phyloP scores from a whole-genome alignment of 2,888 invertebrate genomes.

The Cyclophora punctaria region DNA sequence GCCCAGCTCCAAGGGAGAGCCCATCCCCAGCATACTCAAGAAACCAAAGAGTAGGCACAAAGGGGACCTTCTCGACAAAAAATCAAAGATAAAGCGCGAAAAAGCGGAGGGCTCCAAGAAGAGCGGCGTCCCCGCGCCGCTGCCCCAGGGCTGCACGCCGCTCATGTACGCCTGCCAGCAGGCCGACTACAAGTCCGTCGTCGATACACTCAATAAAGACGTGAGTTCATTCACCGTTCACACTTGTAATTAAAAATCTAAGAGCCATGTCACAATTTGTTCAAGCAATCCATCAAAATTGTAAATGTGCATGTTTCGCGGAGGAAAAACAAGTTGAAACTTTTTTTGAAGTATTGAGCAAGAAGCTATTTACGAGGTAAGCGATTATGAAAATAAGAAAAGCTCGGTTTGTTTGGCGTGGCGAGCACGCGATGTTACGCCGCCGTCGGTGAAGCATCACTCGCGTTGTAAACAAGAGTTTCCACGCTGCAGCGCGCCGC shows the following conservation, averaged over 20 bases:
- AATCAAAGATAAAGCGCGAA: constrained; percentile 63
- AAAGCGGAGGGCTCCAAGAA: constrained; percentile 53
- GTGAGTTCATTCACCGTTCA: constrained; percentile 66
- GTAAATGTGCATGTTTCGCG: background rate
- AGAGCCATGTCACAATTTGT: background rate
- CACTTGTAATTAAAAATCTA: background rate
- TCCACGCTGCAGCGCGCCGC: background rate
- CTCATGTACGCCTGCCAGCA: constrained; percentile 96
- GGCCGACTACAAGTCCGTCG: constrained; percentile 84
- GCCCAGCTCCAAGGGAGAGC: constrained; percentile 56
- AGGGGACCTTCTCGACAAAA: constrained; percentile 62
- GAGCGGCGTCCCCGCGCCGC: constrained; percentile 53
- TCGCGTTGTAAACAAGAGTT: constrained; percentile 44
- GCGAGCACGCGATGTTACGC: constrained; percentile 52
- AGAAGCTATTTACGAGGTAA: constrained; percentile 19
- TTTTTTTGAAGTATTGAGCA: constrained; percentile 3
- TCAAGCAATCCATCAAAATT: background rate
- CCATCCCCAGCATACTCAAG: constrained; percentile 67
- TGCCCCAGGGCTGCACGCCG: constrained; percentile 84
- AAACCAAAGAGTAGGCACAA: constrained; percentile 54
- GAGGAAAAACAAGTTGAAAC: background rate
- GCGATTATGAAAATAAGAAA: constrained; percentile 42
- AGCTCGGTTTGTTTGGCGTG: constrained; percentile 31
- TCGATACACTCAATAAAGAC: constrained; percentile 83
- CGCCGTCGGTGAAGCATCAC: constrained; percentile 30